Base-by-base conservation (phyloP, 2,113 vertebrate species). In the Sclerurus mexicanus region DNA sequence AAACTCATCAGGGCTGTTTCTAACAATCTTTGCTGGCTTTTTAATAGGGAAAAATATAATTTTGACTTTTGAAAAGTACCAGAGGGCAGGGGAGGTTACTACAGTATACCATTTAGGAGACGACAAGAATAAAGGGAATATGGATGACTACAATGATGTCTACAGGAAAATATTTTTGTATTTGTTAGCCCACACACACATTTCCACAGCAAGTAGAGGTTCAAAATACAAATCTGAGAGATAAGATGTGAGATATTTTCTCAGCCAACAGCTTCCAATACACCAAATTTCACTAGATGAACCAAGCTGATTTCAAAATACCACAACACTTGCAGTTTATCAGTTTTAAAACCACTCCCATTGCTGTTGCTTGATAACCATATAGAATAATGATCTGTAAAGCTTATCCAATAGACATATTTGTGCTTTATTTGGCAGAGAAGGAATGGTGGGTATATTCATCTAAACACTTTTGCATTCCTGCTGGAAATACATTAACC, bases 1-100 rank as follows among this genome's bases (percentile, higher is more conserved):
- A 90, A 93, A 86, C 83, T 96, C 92, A 95, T 97, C 75, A 78
- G 53, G 81, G 64, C 74, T 85, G 28, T 67, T 96, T 94, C 58
- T 85, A 95, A 93, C 77, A 71, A 85, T 90, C 47, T 42, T 81
- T 91, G 37, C 95, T 89, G 79, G 3, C 85, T 96, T 94, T 93
- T 90, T 80, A 97, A 91, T 85, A 39, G 82, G 47, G 42, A 94
- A 94, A 92, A 67, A 71, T 40, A 20, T 27, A 53, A n/a, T 35
- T 95, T 84, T 96, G 35, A 47, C 74, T 95, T 94, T 71, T 81
- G 66, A 55, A 68, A 96, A 95, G 33, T 63, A 85, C 75, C 2
- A 0, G 42, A 88, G 49, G 66, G 58, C 83, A 96, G 53, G 59
- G 0, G 2, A 77, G 35, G 77, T 74, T 47, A 46, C 76, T 74